Evolutionary conservation across 2,888 invertebrate species (phyloP), one percentile per base, ranked within the genome.

Genomic region (Drosophila emarginata): DNA sequence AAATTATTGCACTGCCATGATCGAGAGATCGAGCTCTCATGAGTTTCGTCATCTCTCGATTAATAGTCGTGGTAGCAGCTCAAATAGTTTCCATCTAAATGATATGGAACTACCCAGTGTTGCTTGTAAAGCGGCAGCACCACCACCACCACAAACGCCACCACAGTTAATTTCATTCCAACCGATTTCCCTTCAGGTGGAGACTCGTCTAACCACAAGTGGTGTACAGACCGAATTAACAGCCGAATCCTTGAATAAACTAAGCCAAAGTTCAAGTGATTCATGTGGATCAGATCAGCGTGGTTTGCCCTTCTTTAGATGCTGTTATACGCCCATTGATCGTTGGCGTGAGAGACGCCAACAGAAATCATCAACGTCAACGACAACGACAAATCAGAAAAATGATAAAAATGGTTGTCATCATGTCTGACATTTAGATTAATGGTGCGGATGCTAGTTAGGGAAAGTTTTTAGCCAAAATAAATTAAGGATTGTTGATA

Each of bases 291-390:
- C 78, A 65, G 15, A 76, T 83, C 67, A 85, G 40, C 88, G 89
- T 58, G 81, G 83, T 61, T 81, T 90, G 53, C 91, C 91, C 32
- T 89, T 91, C 77, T 91, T 91, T 72, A 90, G 91, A 71, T 91
- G 91, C 82, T 91, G 91, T 74, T 91, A 91, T 58, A 91, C 91
- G 74, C 92, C 91, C 21, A 84, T 91, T 66, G 91, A 91, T 87
- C 90, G 91, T 53, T 91, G 91, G 91, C 90, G 91, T 21, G 71
- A 70, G 63, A 66, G 45, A 67, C 78, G 65, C 74, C 80, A 70
- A 64, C 79, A 61, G 66, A 63, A 57, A 61, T 64, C 71, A 14
- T 14, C 51, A 39, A 67, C 64, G 58, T 18, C 65, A 32, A 61
- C 65, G 5, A 57, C 63, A 14, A 54, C 60, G 60, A 54, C 73